phyloP scores from a whole-genome alignment of 2,888 invertebrate species.

The Branchinecta sandiegonensis region DNA sequence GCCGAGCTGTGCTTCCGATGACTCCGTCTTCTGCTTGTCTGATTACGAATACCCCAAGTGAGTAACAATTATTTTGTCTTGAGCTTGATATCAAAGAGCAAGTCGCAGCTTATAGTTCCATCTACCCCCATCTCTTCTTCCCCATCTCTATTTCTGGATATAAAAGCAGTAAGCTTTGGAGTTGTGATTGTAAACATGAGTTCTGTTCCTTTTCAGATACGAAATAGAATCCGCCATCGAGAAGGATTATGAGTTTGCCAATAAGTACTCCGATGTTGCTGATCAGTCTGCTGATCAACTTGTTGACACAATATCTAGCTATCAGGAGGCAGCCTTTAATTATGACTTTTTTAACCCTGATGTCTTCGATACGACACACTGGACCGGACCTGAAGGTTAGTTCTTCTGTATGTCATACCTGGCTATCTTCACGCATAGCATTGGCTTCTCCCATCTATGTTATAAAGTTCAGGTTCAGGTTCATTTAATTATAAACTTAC shows the following conservation, averaged over 20 bases:
- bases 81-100: too few relatives aligned
- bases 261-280: slow-evolving; percentile 3
- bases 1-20: neutral
- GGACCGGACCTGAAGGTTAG: slow-evolving; percentile 7
- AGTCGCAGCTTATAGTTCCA: too few relatives aligned
- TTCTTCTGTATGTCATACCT: neutral
- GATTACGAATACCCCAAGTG: slow-evolving; percentile 8
- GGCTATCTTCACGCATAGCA: too few relatives aligned
- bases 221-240: slow-evolving; percentile 7
- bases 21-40: neutral
- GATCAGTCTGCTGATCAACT: neutral
- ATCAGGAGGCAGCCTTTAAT: neutral
- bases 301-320: slow-evolving; percentile 12
- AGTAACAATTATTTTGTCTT: neutral
- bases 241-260: slow-evolving; percentile 6
- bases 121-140: too few relatives aligned
- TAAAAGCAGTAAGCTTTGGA: too few relatives aligned
- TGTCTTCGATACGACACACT: neutral
- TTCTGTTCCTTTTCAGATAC: neutral
- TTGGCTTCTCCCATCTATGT: too few relatives aligned
- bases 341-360: neutral
- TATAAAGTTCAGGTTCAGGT: too few relatives aligned
- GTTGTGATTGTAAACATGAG: neutral
- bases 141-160: too few relatives aligned
- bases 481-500: too few relatives aligned